A percentile compares a stretch with the other conserved stretches of the same genome.
Conservation (phyloP, 2,797 vertebrate genomes). For the Enteromius viviparus region DNA sequence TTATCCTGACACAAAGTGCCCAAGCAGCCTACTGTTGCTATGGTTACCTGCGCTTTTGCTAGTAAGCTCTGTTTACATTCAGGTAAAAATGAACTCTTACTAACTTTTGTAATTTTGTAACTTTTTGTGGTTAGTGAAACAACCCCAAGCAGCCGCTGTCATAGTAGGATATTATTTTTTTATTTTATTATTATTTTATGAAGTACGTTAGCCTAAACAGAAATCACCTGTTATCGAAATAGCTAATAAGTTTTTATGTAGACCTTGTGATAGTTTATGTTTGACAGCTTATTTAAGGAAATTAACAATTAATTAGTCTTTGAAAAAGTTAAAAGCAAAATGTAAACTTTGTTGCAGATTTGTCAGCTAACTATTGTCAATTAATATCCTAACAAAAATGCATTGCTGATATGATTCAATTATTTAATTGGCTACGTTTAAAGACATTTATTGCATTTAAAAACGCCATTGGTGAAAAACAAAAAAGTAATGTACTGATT, state of each 20-base stretch:
- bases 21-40: slow-evolving; percentile 14
- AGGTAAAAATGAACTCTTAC: background rate
- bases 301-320: background rate
- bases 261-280: background rate
- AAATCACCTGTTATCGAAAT: background rate
- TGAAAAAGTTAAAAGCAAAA: background rate
- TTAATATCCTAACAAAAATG: background rate
- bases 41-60: slow-evolving; percentile 3
- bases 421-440: background rate
- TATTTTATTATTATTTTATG: too few relatives aligned
- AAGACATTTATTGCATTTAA: background rate
- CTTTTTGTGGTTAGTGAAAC: background rate
- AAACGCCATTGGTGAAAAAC: background rate
- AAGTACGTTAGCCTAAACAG: background rate
- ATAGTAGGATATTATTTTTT: too few relatives aligned
- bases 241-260: background rate
- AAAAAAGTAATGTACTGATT: background rate
- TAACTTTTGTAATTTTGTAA: background rate
- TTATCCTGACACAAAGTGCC: background rate
- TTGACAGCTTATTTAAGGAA: background rate
- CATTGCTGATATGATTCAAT: background rate
- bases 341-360: background rate
- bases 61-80: slow-evolving; percentile 3
- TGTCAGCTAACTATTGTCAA: background rate
- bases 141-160: background rate